Conservation (phyloP, 2,797 vertebrate genomes). For the Alcedo quadribrachys region DNA sequence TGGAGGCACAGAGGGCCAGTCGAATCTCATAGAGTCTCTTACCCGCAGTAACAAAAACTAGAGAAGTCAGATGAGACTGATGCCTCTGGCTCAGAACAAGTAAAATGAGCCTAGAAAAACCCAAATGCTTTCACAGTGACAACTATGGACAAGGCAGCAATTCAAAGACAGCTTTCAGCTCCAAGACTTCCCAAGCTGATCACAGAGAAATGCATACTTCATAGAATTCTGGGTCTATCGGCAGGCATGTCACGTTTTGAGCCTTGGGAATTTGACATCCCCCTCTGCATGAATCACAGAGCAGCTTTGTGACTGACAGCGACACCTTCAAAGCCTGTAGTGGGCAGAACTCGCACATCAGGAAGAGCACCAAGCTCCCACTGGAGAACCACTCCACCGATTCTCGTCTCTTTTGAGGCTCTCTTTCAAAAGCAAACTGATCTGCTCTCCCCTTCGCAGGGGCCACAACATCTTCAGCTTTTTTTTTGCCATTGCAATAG, state of each 20-base stretch:
- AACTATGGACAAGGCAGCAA: not conserved
- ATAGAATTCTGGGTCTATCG: not conserved
- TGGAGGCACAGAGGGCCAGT: not conserved
- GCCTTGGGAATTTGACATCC: not conserved
- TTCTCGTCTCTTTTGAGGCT: not conserved
- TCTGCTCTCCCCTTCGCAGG: not conserved
- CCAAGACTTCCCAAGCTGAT: not conserved
- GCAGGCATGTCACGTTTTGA: not conserved
- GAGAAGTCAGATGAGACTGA: not conserved
- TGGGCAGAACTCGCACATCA: not conserved
- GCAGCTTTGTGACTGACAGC: not conserved
- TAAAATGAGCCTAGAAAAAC: not conserved
- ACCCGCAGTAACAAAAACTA: not conserved
- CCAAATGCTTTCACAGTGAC: not conserved
- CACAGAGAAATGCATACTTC: not conserved
- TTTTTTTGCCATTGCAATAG: not conserved
- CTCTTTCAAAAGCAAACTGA: not conserved
- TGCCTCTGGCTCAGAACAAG: not conserved
- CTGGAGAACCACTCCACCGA: not conserved
- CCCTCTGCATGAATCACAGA: fast-evolving
- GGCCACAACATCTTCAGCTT: not conserved
- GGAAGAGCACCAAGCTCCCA: not conserved
- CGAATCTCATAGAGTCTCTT: not conserved
- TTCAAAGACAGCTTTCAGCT: not conserved
- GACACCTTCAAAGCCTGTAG: fast-evolving